Evolutionary conservation across 2,888 invertebrate genomes (phyloP).

Genomic region (Byasa hedistus): DNA sequence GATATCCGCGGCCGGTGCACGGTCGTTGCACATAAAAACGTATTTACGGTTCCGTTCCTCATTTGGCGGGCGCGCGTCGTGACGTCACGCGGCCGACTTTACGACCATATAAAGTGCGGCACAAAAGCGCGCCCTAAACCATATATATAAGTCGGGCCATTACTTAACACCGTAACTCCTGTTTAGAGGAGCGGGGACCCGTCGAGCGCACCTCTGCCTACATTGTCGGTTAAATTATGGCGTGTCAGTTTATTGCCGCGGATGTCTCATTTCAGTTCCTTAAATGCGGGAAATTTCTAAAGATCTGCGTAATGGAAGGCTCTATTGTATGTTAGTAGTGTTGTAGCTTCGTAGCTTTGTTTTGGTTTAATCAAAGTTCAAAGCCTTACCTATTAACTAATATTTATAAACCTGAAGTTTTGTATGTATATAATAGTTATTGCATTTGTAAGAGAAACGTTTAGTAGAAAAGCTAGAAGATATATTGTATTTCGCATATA

Average conservation of each 20-base stretch:
- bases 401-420: too few relatives aligned
- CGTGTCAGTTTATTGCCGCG: constrained; percentile 50
- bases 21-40: constrained; percentile 38
- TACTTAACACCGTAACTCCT: constrained; percentile 71
- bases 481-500: too few relatives aligned
- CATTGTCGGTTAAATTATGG: constrained; percentile 62
- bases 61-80: constrained; percentile 48
- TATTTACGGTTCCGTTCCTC: constrained; percentile 51
- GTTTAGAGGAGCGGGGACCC: constrained; percentile 50
- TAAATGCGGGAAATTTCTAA: constrained; percentile 10
- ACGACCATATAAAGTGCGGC: constrained; percentile 60
- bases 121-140: constrained; percentile 48
- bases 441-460: too few relatives aligned
- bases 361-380: too few relatives aligned
- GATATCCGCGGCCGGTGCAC: constrained; percentile 17
- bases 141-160: constrained; percentile 47
- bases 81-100: constrained; percentile 55
- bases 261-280: constrained; percentile 47
- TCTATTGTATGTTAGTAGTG: not conserved
- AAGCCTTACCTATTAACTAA: too few relatives aligned
- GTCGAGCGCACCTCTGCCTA: constrained; percentile 47
- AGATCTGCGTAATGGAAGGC: constrained; percentile 4
- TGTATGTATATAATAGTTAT: too few relatives aligned
- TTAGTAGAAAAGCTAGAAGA: too few relatives aligned
- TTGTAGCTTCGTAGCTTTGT: too few relatives aligned